Conservation (phyloP, 2,113 vertebrate species). For the Lasiurus cinereus region DNA sequence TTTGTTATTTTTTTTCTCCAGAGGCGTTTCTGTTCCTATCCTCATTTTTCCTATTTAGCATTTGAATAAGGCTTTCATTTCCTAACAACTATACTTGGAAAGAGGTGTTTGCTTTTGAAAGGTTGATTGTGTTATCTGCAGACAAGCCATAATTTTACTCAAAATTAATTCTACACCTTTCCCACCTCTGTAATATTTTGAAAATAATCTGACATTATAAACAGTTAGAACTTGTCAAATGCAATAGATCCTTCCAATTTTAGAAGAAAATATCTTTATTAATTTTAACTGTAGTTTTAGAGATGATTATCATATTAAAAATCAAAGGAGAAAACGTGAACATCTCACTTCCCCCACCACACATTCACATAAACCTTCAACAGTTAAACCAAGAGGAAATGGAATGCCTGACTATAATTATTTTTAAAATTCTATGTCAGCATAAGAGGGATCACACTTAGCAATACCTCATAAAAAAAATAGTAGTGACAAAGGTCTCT, state of each 20-base stretch:
- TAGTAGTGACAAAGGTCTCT: neutral
- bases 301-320: slow-evolving; percentile 68
- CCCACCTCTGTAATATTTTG: slow-evolving; percentile 83
- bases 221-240: slow-evolving; percentile 83
- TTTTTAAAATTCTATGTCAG: neutral
- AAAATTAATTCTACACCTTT: slow-evolving; percentile 82
- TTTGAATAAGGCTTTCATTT: slow-evolving; percentile 83
- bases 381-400: slow-evolving; percentile 14
- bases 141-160: slow-evolving; percentile 82
- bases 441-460: neutral
- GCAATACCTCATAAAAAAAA: neutral
- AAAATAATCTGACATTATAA: slow-evolving; percentile 85
- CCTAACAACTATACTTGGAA: slow-evolving; percentile 81
- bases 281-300: slow-evolving; percentile 78
- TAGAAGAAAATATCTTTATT: slow-evolving; percentile 79
- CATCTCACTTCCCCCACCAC: neutral
- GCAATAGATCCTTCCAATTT: slow-evolving; percentile 84
- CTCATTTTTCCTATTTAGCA: slow-evolving; percentile 81
- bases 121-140: slow-evolving; percentile 81
- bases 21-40: slow-evolving; percentile 69
- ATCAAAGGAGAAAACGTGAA: slow-evolving; percentile 33
- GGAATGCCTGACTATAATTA: neutral
- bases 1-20: slow-evolving; percentile 48
- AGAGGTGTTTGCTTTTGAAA: slow-evolving; percentile 84
- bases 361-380: neutral